Base-by-base conservation (phyloP, 2,113 vertebrate species). In the Petromus typicus region DNA sequence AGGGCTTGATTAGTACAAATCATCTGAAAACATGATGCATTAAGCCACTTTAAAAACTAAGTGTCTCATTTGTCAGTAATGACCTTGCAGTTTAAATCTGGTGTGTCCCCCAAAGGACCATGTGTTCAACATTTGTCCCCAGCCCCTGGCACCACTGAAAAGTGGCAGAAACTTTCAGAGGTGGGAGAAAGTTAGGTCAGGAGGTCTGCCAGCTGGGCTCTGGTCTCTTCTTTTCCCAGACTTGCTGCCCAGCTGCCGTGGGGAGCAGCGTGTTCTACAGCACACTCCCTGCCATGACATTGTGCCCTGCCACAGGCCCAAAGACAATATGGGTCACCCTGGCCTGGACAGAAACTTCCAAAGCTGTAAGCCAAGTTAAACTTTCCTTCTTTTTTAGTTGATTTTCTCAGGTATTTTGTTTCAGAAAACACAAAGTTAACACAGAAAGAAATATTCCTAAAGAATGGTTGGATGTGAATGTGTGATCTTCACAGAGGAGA, bases 1-100 rank as follows among this genome's bases (percentile, higher is more conserved):
- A 78, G 32, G 3, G 71, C 86, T 82, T 89, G 34, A 48, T 82
- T 69, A 23, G 43, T 84, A 63, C 5, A 69, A 32, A 90, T n/a
- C n/a, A 27, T 71, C 85, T 91, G 80, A 90, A 84, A 94, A 64
- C 7, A 51, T 48, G 61, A 63, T 56, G 25, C 95, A 90, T 86
- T 78, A 54, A 95, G 56, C 3, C n/a, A 18, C 69, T 32, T 56
- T 79, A 56, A 64, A 51, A 76, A 37, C 10, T 45, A n/a, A 57
- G 16, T 23, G 11, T 67, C 56, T 95, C 13, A 11, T 93, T 71
- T 93, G 54, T 75, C 45, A 54, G 2, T 43, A 34, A n/a, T 20
- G 45, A 17, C 37, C 48, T 25, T 37, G 4, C 11, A 32, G n/a
- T 86, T 71, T 40, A 17, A 30, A 20, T 57, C 25, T 25, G 32